Evolutionary conservation across 1,140 invertebrate species (phyloP).

Genomic region (Tetragnatha versicolor): DNA sequence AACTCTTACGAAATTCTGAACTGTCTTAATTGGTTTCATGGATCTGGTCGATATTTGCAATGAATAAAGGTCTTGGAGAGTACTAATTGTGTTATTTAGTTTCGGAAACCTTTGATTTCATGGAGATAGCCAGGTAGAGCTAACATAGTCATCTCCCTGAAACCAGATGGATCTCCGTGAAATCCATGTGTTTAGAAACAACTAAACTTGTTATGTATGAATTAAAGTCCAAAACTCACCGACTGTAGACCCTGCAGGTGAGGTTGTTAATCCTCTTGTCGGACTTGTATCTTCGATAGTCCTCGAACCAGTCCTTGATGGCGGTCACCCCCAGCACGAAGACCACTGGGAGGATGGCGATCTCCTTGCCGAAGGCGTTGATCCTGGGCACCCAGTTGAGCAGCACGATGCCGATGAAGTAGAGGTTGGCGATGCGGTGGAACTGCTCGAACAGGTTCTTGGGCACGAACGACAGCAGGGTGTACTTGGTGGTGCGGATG

Average conservation of each 20-base stretch:
- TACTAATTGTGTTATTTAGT: too few species aligned
- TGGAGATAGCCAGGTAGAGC: too few species aligned
- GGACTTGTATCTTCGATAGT: conserved; percentile 84
- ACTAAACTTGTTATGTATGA: too few species aligned
- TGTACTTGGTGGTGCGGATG: conserved; percentile 96
- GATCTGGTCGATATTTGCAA: too few species aligned
- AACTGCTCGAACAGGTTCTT: conserved; percentile 98
- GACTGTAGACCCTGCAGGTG: conserved; percentile 87
- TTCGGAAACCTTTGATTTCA: too few species aligned
- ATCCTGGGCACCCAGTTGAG: conserved; percentile 93
- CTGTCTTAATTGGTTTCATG: too few species aligned
- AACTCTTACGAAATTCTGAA: too few species aligned
- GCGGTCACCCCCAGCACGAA: conserved; percentile 97
- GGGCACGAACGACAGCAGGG: conserved; percentile 89
- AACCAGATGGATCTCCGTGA: too few species aligned
- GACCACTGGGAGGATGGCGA: conserved; percentile 91
- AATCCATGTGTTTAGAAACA: too few species aligned
- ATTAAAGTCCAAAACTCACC: conserved; percentile 73
- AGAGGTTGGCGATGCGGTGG: conserved; percentile 95
- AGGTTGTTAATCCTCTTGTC: conserved; percentile 94
- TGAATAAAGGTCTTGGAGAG: too few species aligned
- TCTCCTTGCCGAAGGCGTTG: conserved; percentile 95
- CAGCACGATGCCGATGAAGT: conserved; percentile 96
- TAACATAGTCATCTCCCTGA: too few species aligned
- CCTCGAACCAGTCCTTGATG: conserved; percentile 96